Evolutionary conservation across 2,113 vertebrate species (phyloP), one percentile per base, ranked within the genome.

Genomic region (Neodontobutis hainanensis): DNA sequence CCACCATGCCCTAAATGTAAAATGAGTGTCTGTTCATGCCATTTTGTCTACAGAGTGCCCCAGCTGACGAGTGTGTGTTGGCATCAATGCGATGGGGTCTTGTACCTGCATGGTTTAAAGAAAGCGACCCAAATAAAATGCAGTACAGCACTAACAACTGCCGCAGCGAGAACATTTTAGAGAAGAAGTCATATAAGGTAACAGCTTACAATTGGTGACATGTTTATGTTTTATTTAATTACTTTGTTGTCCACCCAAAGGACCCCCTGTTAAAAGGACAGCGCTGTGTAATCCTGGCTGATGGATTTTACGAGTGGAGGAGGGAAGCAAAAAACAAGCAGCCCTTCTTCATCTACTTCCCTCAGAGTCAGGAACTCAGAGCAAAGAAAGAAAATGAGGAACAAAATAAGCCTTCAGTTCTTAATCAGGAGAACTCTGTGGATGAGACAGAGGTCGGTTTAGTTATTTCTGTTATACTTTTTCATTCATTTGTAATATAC

Each of bases 231-330:
- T 1, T n/a, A n/a, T n/a, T 60, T 69, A 2, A 68, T 58, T 9
- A 14, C 12, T 56, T 50, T 65, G 5, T 50, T 5, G 5, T 77
- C 27, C 60, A 50, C 53, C 19, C 3, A 51, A 85, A 98, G 97
- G 92, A 92, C 10, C 93, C 97, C 56, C 73, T 99, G 46, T 58
- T 93, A 14, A 96, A 96, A 80, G 97, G 97, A 34, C 93, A 93
- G 66, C 95, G 96, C 61, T 98, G 97, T 0, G 97, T 99, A 57
- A 91, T 99, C 61, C 84, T 99, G 61, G 96, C 97, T 1, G 96
- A 99, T 60, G 97, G 96, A 61, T 99, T 98, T 86, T 99, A 97
- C 0, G 97, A 99, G 87, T 99, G 97, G 97, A 93, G 85, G 83
- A 92, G 82, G 60, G 57, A 70, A 48, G 90, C 84, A 4, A 91